Conservation (phyloP, 2,888 invertebrate species). For the Calameuta pallipes region DNA sequence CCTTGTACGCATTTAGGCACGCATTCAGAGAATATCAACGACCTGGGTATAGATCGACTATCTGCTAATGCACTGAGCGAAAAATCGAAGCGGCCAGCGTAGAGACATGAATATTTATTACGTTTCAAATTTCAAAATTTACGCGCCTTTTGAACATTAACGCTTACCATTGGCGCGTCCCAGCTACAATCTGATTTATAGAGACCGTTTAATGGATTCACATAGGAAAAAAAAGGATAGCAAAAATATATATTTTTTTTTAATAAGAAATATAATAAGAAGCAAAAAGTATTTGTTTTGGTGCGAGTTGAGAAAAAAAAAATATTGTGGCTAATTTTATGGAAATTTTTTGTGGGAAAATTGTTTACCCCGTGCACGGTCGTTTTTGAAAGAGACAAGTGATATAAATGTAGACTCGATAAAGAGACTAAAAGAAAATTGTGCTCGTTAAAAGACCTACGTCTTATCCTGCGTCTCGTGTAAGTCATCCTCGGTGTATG, state of each 20-base stretch:
- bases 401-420: conserved; percentile 33
- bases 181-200: background rate
- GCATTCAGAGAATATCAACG: conserved; percentile 39
- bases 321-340: background rate
- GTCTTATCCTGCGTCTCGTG: conserved; percentile 44
- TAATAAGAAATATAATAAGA: too few species aligned
- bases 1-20: conserved; percentile 45
- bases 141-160: background rate
- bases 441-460: conserved; percentile 49
- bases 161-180: background rate
- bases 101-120: conserved; percentile 47
- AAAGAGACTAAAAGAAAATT: conserved; percentile 51
- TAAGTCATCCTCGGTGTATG: conserved; percentile 57
- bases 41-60: conserved; percentile 38
- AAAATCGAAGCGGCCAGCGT: conserved; percentile 34
- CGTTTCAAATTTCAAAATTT: background rate
- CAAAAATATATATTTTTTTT: background rate
- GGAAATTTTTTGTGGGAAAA: background rate
- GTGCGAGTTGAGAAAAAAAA: background rate
- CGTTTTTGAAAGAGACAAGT: background rate
- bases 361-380: background rate
- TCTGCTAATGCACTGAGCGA: conserved; percentile 49
- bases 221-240: background rate
- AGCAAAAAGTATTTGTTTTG: background rate
- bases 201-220: background rate